phyloP scores from a whole-genome alignment of 2,888 invertebrate genomes.

The Mythimna albipuncta region DNA sequence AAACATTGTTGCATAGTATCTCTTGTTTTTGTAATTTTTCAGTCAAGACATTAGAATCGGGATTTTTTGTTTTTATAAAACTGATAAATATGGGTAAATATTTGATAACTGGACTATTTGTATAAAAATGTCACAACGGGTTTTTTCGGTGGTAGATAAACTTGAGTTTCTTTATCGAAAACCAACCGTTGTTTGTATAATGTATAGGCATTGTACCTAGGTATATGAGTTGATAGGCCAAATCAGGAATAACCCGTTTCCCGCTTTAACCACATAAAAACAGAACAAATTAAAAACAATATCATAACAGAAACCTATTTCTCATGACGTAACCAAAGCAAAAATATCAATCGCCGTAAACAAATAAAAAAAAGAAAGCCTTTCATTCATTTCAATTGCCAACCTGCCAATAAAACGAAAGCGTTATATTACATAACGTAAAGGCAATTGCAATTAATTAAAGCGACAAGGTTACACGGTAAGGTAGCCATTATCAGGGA shows the following conservation, averaged over 20 bases:
- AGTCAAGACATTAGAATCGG: not conserved
- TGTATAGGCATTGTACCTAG: not conserved
- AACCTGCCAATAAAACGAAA: conserved; percentile 54
- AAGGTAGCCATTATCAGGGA: conserved; percentile 64
- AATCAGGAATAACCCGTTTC: conserved; percentile 24
- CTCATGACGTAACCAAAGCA: conserved; percentile 3
- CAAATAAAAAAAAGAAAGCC: conserved; percentile 37
- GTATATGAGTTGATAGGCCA: not conserved
- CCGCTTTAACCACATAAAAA: not conserved
- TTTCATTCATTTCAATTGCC: conserved; percentile 48
- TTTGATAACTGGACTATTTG: not conserved
- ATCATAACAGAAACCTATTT: not conserved
- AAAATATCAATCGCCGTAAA: conserved; percentile 21
- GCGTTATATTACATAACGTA: conserved; percentile 44
- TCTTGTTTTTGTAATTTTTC: conserved; percentile 1
- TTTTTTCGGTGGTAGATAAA: conserved; percentile 43
- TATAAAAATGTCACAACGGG: not conserved
- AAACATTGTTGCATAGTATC: not conserved
- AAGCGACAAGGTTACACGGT: conserved; percentile 56
- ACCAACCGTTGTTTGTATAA: not conserved
- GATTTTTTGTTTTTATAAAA: conserved; percentile 6
- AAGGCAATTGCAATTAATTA: conserved; percentile 57
- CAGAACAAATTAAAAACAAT: not conserved
- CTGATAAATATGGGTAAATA: conserved; percentile 15
- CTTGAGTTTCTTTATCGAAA: conserved; percentile 25